Evolutionary conservation across 2,888 invertebrate genomes (phyloP).

Genomic region (Drosophila anomalipes): DNA sequence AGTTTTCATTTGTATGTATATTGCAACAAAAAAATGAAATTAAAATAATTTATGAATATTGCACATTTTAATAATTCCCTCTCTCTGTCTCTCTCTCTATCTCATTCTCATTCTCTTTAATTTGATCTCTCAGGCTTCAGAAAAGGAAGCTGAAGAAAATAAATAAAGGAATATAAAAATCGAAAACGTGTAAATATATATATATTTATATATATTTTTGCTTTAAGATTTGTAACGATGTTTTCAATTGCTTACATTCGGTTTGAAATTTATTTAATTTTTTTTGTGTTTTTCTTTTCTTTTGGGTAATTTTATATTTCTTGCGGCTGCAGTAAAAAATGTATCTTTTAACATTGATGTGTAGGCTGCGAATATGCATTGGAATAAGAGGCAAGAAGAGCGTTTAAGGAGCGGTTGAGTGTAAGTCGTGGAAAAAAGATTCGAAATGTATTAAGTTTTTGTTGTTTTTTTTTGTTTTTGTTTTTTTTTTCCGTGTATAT

Average conservation of each 20-base stretch:
- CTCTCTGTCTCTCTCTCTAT: constrained; percentile 37
- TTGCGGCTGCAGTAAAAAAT: constrained; percentile 69
- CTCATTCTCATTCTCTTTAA: constrained; percentile 8
- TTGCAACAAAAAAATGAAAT: constrained; percentile 25
- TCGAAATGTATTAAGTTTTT: constrained; percentile 36
- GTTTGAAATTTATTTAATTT: constrained; percentile 17
- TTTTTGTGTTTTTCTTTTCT: constrained; percentile 11
- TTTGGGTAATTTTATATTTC: constrained; percentile 45
- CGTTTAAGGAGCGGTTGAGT: constrained; percentile 32
- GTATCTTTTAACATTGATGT: constrained; percentile 63
- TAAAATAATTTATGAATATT: constrained; percentile 22
- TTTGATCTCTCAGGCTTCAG: constrained; percentile 6
- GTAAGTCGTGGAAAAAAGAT: constrained; percentile 49
- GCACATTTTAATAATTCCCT: constrained; percentile 30
- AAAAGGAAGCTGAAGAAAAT: constrained; percentile 38
- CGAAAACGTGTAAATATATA: constrained; percentile 20
- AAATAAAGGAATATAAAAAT: constrained; percentile 18
- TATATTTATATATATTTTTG: background rate
- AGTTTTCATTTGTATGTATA: constrained; percentile 33
- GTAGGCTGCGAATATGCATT: constrained; percentile 37
- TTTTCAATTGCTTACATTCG: constrained; percentile 8
- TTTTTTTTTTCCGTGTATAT: constrained; percentile 57
- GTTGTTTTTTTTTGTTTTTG: constrained; percentile 19
- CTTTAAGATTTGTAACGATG: constrained; percentile 21
- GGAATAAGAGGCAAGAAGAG: constrained; percentile 45